Base-by-base conservation (phyloP, 2,113 vertebrate genomes). In the Cranoglanis bouderius region DNA sequence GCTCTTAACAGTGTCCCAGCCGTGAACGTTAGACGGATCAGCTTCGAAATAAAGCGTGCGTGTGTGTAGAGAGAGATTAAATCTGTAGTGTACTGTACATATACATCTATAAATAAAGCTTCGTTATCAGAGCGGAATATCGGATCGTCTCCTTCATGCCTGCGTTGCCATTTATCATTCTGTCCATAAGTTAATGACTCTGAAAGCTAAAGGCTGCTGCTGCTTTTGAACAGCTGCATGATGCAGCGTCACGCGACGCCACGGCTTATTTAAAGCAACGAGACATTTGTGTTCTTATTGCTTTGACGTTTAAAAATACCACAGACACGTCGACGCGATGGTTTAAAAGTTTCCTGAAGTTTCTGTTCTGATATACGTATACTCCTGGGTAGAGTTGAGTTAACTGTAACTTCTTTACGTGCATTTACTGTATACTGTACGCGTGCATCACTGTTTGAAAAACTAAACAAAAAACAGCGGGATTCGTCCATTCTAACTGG, bases 101-200 rank as follows among this genome's bases (percentile, higher is more conserved):
- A 35, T 38, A n/a, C 13, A n/a, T 49, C 24, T 84, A 91, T 94
- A 93, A 94, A 92, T 93, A 94, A 92, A 92, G 88, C 32, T 43
- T 72, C 67, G 65, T 74, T 89, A 61, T 59, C 87, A 90, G 92
- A 89, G 91, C 87, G 43, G 61, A 61, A 72, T 43, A 80, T 87
- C 43, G 65, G 21, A 63, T 19, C 88, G 91, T 92, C 92, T 90
- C 89, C 87, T 72, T 75, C 82, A 82, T 81, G 86, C 87, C 61
- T n/a, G 10, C 80, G 90, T 85, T 90, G 65, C 87, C 75, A 89
- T 93, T 92, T 85, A 92, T 95, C 93, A 91, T 91, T 59, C 85
- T 86, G 90, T 83, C 87, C 85, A 8, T 67, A 86, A 88, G 81
- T 86, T 92, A 92, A 93, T 91, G 90, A 82, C 57, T 86, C 65